A percentile compares a stretch with the other conserved stretches of the same genome.
These are phyloP conservation scores for Lycodopsis pacificus DNA, from an alignment of 2,797 vertebrate species.

Conservation along the genomic window DNA sequence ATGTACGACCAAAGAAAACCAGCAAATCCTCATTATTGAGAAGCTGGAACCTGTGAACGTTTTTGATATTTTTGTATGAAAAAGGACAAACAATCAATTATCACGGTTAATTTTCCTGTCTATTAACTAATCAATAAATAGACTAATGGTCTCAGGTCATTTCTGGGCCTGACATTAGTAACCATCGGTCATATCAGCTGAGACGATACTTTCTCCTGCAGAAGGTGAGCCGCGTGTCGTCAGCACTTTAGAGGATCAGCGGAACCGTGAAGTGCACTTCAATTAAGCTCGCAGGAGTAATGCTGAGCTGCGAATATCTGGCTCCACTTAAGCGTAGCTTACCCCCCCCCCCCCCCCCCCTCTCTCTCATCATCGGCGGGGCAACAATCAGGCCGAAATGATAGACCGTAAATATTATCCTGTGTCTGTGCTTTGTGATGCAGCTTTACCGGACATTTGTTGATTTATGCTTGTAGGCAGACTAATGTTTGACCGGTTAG, in stretches of 20 bases:
- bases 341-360: neutral
- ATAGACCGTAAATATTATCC: conserved; percentile 38
- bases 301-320: conserved; percentile 47
- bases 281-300: conserved; percentile 42
- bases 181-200: neutral
- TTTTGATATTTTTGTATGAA: neutral
- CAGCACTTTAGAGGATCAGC: conserved; percentile 31
- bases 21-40: neutral
- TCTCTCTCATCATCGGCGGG: too few species aligned
- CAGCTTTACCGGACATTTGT: conserved; percentile 16
- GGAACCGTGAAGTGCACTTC: conserved; percentile 42
- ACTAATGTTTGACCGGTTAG: neutral
- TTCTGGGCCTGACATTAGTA: neutral
- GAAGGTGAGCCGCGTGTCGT: conserved; percentile 37
- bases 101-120: too few species aligned
- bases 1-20: neutral
- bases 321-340: conserved; percentile 32
- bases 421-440: conserved; percentile 4
- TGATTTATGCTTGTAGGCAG: conserved; percentile 10
- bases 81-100: neutral
- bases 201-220: conserved; percentile 3
- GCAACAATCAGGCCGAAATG: conserved; percentile 28
- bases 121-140: neutral
- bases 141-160: neutral
- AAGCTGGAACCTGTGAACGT: neutral